Evolutionary conservation across 1,140 invertebrate species (phyloP).

Genomic region (Hypsibius dujardini): DNA sequence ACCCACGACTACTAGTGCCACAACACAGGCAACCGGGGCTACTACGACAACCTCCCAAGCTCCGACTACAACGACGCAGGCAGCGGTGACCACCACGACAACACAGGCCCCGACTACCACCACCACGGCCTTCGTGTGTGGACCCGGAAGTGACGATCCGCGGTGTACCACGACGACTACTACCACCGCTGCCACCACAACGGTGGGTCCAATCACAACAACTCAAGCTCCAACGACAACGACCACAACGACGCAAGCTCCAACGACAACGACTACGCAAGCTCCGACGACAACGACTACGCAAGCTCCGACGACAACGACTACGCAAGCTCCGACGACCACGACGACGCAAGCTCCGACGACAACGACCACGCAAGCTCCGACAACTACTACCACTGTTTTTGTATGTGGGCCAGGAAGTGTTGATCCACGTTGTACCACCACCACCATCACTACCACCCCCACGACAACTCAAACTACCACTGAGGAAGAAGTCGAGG

Average conservation of each 20-base stretch:
- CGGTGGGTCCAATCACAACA: background rate
- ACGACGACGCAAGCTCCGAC: background rate
- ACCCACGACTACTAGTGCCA: conserved; percentile 6
- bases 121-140: background rate
- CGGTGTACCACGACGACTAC: background rate
- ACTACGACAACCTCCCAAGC: background rate
- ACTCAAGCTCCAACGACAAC: background rate
- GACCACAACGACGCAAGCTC: too few relatives aligned
- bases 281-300: background rate
- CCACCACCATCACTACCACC: background rate
- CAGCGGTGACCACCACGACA: background rate
- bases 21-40: background rate
- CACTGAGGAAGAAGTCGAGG: too few relatives aligned
- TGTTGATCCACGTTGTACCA: background rate
- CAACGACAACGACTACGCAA: conserved; percentile 2
- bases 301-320: too few relatives aligned
- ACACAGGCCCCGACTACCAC: background rate
- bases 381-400: too few relatives aligned
- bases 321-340: too few relatives aligned
- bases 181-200: conserved; percentile 7
- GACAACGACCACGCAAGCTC: background rate
- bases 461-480: conserved; percentile 1
- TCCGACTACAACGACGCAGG: background rate
- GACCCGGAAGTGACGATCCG: background rate
- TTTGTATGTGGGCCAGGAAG: too few relatives aligned